Base-by-base conservation (phyloP, 2,113 vertebrate species). In the Ovis canadensis region DNA sequence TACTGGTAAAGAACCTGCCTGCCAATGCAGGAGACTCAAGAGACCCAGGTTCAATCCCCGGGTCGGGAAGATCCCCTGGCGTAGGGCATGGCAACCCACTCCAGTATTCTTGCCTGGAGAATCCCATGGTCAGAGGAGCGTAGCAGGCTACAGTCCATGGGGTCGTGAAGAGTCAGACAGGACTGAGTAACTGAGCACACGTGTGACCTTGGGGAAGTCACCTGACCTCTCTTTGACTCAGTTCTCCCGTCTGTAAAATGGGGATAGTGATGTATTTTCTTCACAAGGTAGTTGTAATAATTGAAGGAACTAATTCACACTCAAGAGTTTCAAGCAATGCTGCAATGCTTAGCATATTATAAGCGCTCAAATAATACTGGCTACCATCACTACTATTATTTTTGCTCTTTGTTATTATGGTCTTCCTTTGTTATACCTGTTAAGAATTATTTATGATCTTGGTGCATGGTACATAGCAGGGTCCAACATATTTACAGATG, bases 151-250 rank as follows among this genome's bases (percentile, higher is more conserved):
- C 67, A 71, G n/a, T 40, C 67, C 71, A 77, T 27, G 40, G 23
- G 23, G 21, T 43, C 3, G 3, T 43, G 40, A 77, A 77, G 40
- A 77, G 71, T 77, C 71, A 43, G 40, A 43, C 23, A 43, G 36
- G 11, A 43, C 40, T 27, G 40, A 40, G 36, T 74, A 36, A 71
- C 67, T 71, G 21, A 40, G 36, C 21, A 40, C 19, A 25, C 0
- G 3, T 40, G 21, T 74, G 80, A 90, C 67, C 50, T 59, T 27
- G 19, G 85, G 33, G 36, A 67, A 36, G 7, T 86, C n/a, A 59
- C 25, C n/a, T 85, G 74, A 40, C 16, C 31, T 83, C 96, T 88
- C 83, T 40, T 60, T 60, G 88, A n/a, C 64, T 91, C 84, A 11
- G 36, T 62, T 17, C 59, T n/a, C 71, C 90, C 4, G 12, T 83